phyloP scores from a whole-genome alignment of 1,140 invertebrate species.

The Drosophila virilis region DNA sequence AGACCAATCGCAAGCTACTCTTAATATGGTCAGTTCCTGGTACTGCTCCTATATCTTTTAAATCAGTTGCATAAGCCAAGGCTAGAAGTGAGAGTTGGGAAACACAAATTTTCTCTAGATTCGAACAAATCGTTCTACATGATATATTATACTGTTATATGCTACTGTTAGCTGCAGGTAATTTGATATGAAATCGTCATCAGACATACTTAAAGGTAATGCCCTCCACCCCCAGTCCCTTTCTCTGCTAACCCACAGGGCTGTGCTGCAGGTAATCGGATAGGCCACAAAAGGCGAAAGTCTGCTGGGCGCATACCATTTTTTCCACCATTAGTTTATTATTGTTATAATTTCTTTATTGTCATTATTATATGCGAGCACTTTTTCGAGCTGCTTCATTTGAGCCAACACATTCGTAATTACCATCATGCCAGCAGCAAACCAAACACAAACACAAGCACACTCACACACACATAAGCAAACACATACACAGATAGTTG shows the following conservation, averaged over 20 bases:
- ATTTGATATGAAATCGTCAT: constrained; percentile 33
- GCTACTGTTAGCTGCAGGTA: constrained; percentile 32
- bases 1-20: constrained; percentile 9
- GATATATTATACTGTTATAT: neutral
- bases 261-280: constrained; percentile 66
- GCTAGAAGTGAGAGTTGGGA: too few species aligned
- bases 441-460: constrained; percentile 9
- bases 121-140: neutral
- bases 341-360: constrained; percentile 82
- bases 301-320: constrained; percentile 40
- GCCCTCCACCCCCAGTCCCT: constrained; percentile 1
- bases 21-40: constrained; percentile 1
- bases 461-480: neutral
- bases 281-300: constrained; percentile 72
- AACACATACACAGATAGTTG: neutral
- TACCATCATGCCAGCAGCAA: constrained; percentile 41
- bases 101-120: too few species aligned
- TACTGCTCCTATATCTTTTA: constrained; percentile 14
- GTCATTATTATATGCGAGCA: constrained; percentile 65
- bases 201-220: constrained; percentile 16
- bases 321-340: constrained; percentile 67
- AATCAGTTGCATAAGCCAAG: constrained; percentile 5
- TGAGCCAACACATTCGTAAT: constrained; percentile 55
- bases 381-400: constrained; percentile 46
- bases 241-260: constrained; percentile 23